phyloP scores from a whole-genome alignment of 2,113 vertebrate species.

The Hyaena hyaena region DNA sequence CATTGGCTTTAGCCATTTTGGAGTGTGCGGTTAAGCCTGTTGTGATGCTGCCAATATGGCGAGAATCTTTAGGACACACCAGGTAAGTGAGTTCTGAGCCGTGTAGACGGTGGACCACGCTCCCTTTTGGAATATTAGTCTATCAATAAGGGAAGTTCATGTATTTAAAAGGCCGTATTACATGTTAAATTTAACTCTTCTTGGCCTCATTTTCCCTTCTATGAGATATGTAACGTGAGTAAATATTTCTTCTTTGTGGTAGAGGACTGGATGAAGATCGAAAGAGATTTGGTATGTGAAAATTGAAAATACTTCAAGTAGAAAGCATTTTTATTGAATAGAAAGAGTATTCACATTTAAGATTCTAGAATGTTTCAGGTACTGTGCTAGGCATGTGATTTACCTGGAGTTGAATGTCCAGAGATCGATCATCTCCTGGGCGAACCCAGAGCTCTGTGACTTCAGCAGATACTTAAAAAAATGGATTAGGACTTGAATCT shows the following conservation, averaged over 20 bases:
- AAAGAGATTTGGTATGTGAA: not conserved
- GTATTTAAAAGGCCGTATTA: not conserved
- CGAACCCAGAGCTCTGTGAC: not conserved
- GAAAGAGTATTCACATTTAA: not conserved
- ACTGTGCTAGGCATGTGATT: not conserved
- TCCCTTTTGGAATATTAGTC: not conserved
- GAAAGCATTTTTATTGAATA: slow-evolving; percentile 35
- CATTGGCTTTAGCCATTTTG: slow-evolving; percentile 96
- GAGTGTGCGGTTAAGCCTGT: slow-evolving; percentile 99
- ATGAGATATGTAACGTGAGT: not conserved
- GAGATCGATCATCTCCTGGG: not conserved
- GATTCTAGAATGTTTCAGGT: not conserved
- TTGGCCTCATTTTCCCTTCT: not conserved
- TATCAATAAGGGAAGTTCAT: not conserved
- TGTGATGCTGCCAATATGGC: slow-evolving; percentile 97
- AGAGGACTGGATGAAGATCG: not conserved
- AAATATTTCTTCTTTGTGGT: not conserved
- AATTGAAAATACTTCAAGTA: not conserved
- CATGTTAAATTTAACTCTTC: not conserved
- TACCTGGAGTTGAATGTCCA: not conserved
- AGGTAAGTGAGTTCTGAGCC: slow-evolving; percentile 87
- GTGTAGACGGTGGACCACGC: not conserved
- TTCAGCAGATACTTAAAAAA: not conserved
- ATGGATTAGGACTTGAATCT: not conserved
- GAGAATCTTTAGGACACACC: slow-evolving; percentile 97